phyloP scores from a whole-genome alignment of 92 coral and sea anemone species.

The Hydrozoanthus gracilis region DNA sequence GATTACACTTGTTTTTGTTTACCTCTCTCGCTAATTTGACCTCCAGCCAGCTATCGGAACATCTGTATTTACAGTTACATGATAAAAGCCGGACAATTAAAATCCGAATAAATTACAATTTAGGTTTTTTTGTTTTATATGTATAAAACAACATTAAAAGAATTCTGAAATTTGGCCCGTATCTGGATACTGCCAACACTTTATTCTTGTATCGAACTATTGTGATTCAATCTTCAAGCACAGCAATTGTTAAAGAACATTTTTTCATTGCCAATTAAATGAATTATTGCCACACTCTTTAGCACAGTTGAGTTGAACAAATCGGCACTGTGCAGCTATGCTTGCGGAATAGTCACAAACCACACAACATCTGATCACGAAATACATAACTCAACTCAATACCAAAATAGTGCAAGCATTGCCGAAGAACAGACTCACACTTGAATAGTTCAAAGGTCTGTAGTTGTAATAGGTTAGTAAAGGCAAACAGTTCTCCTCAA shows the following conservation, averaged over 20 bases:
- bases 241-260: background rate
- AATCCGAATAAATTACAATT: background rate
- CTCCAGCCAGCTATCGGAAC: background rate
- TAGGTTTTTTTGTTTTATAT: background rate
- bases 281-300: too few species aligned
- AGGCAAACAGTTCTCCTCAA: background rate
- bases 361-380: too few species aligned
- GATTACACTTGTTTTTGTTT: background rate
- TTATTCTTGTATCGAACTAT: background rate
- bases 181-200: background rate
- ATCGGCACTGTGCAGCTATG: too few species aligned
- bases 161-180: background rate
- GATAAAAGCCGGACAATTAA: conserved; percentile 7
- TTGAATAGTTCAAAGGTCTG: background rate
- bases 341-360: too few species aligned
- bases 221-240: background rate
- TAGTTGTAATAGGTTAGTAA: background rate
- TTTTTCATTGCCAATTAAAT: too few species aligned
- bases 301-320: too few species aligned
- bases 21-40: background rate
- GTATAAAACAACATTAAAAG: background rate
- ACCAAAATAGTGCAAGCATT: background rate
- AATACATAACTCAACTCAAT: background rate
- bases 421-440: background rate
- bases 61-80: conserved; percentile 9